These are phyloP conservation scores for Scomber scombrus DNA, from an alignment of 2,113 vertebrate genomes.

Conservation along the genomic window DNA sequence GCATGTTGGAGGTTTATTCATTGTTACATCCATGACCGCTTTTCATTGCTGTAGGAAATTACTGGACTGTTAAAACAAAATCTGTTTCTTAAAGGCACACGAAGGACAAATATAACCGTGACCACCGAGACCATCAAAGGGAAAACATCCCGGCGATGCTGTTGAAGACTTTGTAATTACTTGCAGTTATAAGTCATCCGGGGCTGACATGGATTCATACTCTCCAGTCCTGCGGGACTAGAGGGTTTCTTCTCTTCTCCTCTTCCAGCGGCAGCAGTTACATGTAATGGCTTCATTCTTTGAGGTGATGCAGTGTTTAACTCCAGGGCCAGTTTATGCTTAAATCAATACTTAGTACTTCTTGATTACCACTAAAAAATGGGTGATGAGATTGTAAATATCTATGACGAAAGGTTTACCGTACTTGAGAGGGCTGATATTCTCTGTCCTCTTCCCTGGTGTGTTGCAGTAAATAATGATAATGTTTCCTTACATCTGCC, in stretches of 20 bases:
- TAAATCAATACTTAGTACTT: neutral
- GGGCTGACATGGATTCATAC: slow-evolving; percentile 34
- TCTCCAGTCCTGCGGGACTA: slow-evolving; percentile 22
- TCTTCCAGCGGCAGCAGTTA: slow-evolving; percentile 1
- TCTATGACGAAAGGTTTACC: no score
- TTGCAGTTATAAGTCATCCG: slow-evolving; percentile 53
- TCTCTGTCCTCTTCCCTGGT: no score
- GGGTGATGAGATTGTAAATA: slow-evolving; percentile 15
- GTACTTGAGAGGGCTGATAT: no score
- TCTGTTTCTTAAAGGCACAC: slow-evolving; percentile 38
- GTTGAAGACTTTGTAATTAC: slow-evolving; percentile 60
- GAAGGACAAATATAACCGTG: slow-evolving; percentile 47
- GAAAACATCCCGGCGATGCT: slow-evolving; percentile 38
- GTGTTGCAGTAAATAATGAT: no score
- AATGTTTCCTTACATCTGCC: no score
- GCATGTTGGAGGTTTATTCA: neutral
- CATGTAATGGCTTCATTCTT: slow-evolving; percentile 41
- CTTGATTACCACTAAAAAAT: slow-evolving; percentile 8
- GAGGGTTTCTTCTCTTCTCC: slow-evolving; percentile 7
- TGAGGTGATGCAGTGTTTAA: slow-evolving; percentile 12
- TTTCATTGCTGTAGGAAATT: slow-evolving; percentile 26
- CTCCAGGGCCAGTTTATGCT: slow-evolving; percentile 11
- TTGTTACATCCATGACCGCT: slow-evolving; percentile 7
- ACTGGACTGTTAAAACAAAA: slow-evolving; percentile 14
- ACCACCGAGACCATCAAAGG: slow-evolving; percentile 59